Conservation (phyloP, 2,888 invertebrate species). For the Caenorhabditis imperialis region DNA sequence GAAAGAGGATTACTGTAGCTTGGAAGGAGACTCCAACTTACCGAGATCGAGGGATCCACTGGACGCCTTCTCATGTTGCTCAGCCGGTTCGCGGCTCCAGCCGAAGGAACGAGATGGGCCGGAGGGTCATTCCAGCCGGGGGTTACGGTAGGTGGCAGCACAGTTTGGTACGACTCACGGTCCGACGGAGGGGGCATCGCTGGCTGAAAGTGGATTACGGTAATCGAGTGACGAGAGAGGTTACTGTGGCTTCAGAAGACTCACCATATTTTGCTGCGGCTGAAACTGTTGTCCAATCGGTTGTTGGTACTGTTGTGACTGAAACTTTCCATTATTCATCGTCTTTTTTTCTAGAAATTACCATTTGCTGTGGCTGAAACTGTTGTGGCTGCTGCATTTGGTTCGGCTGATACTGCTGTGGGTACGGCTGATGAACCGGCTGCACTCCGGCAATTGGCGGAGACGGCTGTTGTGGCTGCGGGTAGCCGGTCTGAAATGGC, state of each 20-base stretch:
- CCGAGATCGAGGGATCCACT: conserved; percentile 64
- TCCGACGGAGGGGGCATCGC: conserved; percentile 12
- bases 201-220: conserved; percentile 4
- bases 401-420: neutral
- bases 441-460: conserved; percentile 9
- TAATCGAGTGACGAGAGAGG: neutral
- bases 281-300: neutral
- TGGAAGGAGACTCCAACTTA: no score
- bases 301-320: neutral
- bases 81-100: conserved; percentile 43
- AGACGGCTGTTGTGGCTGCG: conserved; percentile 27
- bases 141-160: conserved; percentile 54
- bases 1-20: neutral
- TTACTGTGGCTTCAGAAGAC: no score
- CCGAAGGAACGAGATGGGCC: conserved; percentile 25
- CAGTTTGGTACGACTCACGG: conserved; percentile 50
- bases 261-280: no score
- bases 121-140: conserved; percentile 72
- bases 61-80: conserved; percentile 58
- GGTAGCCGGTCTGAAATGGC: neutral
- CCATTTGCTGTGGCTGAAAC: neutral
- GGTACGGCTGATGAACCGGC: conserved; percentile 2
- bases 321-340: no score
- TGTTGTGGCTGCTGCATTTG: conserved; percentile 22
- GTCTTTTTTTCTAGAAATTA: no score